Percentiles rank a stretch among this genome's conserved stretches.
Conservation (phyloP, 2,113 vertebrate genomes). For the Platichthys stellatus region DNA sequence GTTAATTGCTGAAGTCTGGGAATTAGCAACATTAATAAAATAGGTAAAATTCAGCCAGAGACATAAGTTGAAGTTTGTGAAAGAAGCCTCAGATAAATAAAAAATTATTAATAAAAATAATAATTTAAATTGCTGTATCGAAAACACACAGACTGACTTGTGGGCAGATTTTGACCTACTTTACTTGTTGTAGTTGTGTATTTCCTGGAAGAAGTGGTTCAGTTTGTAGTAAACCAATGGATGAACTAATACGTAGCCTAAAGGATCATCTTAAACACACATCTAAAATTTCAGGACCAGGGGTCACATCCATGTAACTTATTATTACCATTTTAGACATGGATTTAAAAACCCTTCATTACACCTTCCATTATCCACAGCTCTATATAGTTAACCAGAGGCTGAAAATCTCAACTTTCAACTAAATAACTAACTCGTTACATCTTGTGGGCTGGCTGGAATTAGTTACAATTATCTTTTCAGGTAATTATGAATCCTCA, state of each 20-base stretch:
- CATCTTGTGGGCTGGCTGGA: slow-evolving; percentile 57
- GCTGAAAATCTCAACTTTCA: slow-evolving; percentile 19
- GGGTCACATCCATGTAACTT: neutral
- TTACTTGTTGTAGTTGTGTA: neutral
- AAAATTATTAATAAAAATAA: too few species aligned
- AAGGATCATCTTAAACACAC: neutral
- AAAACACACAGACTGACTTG: neutral
- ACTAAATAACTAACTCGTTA: slow-evolving; percentile 25
- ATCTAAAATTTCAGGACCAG: neutral
- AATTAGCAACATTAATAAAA: neutral
- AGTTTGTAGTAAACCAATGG: too few species aligned
- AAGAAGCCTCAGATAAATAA: neutral
- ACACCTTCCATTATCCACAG: neutral
- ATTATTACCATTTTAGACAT: slow-evolving; percentile 2
- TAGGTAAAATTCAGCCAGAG: neutral
- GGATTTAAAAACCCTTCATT: neutral
- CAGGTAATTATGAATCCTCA: slow-evolving; percentile 67
- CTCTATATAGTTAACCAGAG: slow-evolving; percentile 13
- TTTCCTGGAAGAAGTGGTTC: neutral
- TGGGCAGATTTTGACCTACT: neutral
- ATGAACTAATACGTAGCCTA: too few species aligned
- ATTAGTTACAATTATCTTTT: slow-evolving; percentile 69
- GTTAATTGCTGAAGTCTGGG: neutral
- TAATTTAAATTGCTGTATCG: too few species aligned
- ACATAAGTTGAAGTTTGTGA: neutral